Evolutionary conservation across 2,113 vertebrate species (phyloP), one percentile per base, ranked within the genome.

Genomic region (Xyliphius kryptos): DNA sequence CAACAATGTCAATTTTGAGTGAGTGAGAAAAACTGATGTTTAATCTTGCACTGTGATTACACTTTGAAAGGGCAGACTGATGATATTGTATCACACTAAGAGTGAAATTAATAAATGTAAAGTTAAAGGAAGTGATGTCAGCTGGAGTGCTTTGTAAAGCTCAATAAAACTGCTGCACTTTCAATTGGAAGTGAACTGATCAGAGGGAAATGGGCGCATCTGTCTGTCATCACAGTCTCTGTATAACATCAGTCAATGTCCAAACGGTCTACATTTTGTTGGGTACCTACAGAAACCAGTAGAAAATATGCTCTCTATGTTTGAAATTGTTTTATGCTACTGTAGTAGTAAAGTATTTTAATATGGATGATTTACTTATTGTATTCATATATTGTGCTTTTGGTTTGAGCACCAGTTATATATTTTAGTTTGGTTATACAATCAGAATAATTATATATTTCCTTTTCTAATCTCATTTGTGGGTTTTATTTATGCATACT

Each of bases 121-220:
- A 9, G 9, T 11, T 13, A 58, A 12, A 55, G 32, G 61, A 70
- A 66, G 53, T 70, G 21, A 61, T 64, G 55, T 64, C 56, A 56
- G 19, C 16, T 47, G 22, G 22, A 44, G 55, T 26, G 12, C 13
- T 38, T 15, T 6, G 40, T 36, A 17, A 9, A 21, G 10, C 32
- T 3, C 11, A 41, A 48, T 43, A 10, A 15, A 19, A 9, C 40
- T 37, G 8, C 36, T 47, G 14, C 41, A 11, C 14, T 37, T 37
- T 15, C 21, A 48, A 32, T 51, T 22, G 13, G 13, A 51, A 41
- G 37, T 2, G 6, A n/a, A 62, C 6, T 1, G 49, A 41, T 22
- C 37, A 43, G 36, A 41, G 36, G 11, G 40, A 19, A 26, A 6
- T 15, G 48, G 2, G 49, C 12, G 49, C 38, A 7, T 17, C 60